Conservation (phyloP, 2,797 vertebrate genomes). For the Knipowitschia caucasica region DNA sequence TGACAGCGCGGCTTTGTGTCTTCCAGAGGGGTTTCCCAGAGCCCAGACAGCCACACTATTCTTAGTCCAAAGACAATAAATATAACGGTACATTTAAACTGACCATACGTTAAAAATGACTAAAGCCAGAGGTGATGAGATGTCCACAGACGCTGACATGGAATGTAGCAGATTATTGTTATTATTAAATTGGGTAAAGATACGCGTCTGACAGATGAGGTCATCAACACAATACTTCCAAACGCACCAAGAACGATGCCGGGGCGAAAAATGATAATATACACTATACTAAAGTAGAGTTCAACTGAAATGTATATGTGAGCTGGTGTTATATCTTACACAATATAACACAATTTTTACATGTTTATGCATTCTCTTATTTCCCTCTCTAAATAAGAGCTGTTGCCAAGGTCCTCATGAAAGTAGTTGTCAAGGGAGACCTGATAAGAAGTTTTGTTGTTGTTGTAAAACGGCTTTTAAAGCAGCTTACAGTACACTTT, state of each 20-base stretch:
- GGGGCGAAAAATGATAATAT: background rate
- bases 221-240: background rate
- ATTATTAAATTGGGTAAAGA: slow-evolving; percentile 1
- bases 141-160: slow-evolving; percentile 22
- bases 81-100: slow-evolving; percentile 30
- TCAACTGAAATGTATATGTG: no score
- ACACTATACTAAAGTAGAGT: no score
- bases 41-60: background rate
- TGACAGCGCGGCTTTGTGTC: slow-evolving; percentile 12
- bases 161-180: slow-evolving; percentile 12
- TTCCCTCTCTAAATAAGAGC: no score
- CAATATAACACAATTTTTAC: no score
- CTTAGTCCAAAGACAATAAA: slow-evolving; percentile 24
- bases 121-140: slow-evolving; percentile 24
- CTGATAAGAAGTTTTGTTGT: no score
- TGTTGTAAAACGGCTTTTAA: no score
- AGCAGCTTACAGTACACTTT: no score
- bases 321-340: no score
- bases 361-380: no score
- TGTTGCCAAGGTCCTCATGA: no score
- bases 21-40: slow-evolving; percentile 23
- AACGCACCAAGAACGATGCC: background rate
- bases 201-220: background rate
- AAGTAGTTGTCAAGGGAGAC: no score
- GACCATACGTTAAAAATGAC: slow-evolving; percentile 16